Evolutionary conservation across 2,113 vertebrate species (phyloP), one percentile per base, ranked within the genome.

Genomic region (Paralichthys olivaceus): DNA sequence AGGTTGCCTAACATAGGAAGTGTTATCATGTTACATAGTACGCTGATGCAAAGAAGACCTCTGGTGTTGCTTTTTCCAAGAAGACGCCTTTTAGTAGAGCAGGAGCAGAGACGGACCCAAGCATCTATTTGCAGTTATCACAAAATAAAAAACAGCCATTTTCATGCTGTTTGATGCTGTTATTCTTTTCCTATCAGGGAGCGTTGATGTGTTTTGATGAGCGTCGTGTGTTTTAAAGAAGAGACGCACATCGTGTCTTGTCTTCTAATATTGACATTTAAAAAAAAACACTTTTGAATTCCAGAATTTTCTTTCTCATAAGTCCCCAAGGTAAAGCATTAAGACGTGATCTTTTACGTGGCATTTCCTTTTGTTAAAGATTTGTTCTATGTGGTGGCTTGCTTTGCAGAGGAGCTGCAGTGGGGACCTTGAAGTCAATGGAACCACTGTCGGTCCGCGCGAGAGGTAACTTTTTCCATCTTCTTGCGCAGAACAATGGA

Each of bases 311-410:
- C 37, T 12, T 40, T 12, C 77, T 34, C 66, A 13, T 4, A 54
- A 64, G 56, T 72, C 71, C 69, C 77, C 40, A 49, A 67, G 79
- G 79, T 83, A 75, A 79, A 80, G 79, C 63, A 69, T 81, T 62
- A 75, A 64, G 79, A 75, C 1, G 20, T 83, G 69, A 77, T 89
- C 81, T 40, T 87, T 79, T 74, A 54, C 37, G 32, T 84, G 77
- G 64, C 63, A 83, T 88, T 88, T 88, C n/a, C 69, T 80, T 84
- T 84, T 75, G 69, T 88, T 84, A 74, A 84, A 85, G 78, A 78
- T 89, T 84, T 84, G 64, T 79, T 83, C 70, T 68, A 1, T 76
- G 61, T 72, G 63, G 53, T 51, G 61, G 56, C 26, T 62, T 55
- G 6, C 37, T 64, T 74, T 81, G 74, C 7, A 61, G 37, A 81